phyloP scores from a whole-genome alignment of 2,888 invertebrate species.

The Protonemura montana region DNA sequence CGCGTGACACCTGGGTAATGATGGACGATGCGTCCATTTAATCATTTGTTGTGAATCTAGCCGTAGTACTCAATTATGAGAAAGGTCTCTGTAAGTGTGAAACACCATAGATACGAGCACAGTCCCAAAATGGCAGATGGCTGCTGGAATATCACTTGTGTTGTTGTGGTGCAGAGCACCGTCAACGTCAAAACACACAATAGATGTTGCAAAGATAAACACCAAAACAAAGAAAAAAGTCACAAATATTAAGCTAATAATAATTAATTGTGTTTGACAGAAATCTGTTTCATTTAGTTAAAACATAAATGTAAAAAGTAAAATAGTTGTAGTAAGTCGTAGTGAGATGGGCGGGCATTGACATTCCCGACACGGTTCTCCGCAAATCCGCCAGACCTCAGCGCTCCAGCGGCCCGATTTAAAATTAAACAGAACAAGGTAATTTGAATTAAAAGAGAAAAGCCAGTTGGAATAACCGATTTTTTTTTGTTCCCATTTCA shows the following conservation, averaged over 20 bases:
- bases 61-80: constrained; percentile 49
- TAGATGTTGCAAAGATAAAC: background rate
- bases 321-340: background rate
- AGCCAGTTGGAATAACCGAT: background rate
- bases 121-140: constrained; percentile 54
- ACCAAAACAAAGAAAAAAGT: background rate
- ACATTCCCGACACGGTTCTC: background rate
- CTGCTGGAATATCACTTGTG: constrained; percentile 49
- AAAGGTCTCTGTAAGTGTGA: constrained; percentile 49
- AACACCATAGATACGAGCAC: constrained; percentile 51
- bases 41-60: constrained; percentile 65
- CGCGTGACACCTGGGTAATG: constrained; percentile 97
- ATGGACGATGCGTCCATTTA: constrained; percentile 99
- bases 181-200: background rate
- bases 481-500: no score
- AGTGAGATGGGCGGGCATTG: constrained; percentile 7
- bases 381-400: background rate
- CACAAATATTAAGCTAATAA: background rate
- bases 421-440: background rate
- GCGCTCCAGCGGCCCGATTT: background rate
- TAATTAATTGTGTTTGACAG: background rate
- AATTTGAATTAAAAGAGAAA: background rate
- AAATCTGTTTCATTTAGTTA: background rate
- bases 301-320: background rate
- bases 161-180: constrained; percentile 51